Evolutionary conservation across 1,140 invertebrate genomes (phyloP).

Genomic region (Agrilus planipennis): DNA sequence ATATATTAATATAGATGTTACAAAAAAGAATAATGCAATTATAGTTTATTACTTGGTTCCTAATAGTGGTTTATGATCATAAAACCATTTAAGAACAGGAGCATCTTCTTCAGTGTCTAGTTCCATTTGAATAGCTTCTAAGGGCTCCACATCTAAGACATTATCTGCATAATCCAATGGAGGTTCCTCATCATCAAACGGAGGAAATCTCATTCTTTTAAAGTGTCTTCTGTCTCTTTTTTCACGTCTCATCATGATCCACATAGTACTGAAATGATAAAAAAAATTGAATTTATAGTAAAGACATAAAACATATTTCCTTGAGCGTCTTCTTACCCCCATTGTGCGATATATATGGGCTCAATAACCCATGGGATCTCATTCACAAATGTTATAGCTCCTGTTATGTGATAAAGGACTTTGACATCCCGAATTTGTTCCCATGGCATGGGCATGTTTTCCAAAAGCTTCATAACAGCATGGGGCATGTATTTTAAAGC

Average conservation of each 20-base stretch:
- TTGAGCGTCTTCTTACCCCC: slow-evolving; percentile 61
- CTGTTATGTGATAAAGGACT: slow-evolving; percentile 95
- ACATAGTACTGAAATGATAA: slow-evolving; percentile 76
- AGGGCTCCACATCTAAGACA: slow-evolving; percentile 95
- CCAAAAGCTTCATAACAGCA: slow-evolving; percentile 95
- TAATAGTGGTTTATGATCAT: slow-evolving; percentile 93
- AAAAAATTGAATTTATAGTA: slow-evolving; percentile 2
- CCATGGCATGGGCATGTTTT: slow-evolving; percentile 99
- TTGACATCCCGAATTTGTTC: slow-evolving; percentile 98
- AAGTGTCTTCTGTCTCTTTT: slow-evolving; percentile 98
- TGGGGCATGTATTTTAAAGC: slow-evolving; percentile 99
- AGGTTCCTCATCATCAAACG: slow-evolving; percentile 99
- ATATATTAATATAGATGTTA: slow-evolving; percentile 1
- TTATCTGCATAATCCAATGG: slow-evolving; percentile 99
- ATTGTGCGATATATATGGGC: slow-evolving; percentile 97
- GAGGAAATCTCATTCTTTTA: slow-evolving; percentile 98
- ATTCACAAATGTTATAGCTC: slow-evolving; percentile 99
- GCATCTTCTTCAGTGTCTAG: slow-evolving; percentile 93
- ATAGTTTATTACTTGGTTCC: slow-evolving; percentile 56
- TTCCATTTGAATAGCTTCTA: slow-evolving; percentile 99
- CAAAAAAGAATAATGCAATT: slow-evolving; percentile 2
- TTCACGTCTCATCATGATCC: slow-evolving; percentile 99
- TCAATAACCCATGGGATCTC: slow-evolving; percentile 99
- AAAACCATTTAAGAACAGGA: slow-evolving; percentile 90
- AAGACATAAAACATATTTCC: neutral